phyloP scores from a whole-genome alignment of 2,113 vertebrate genomes.

The Python bivittatus region DNA sequence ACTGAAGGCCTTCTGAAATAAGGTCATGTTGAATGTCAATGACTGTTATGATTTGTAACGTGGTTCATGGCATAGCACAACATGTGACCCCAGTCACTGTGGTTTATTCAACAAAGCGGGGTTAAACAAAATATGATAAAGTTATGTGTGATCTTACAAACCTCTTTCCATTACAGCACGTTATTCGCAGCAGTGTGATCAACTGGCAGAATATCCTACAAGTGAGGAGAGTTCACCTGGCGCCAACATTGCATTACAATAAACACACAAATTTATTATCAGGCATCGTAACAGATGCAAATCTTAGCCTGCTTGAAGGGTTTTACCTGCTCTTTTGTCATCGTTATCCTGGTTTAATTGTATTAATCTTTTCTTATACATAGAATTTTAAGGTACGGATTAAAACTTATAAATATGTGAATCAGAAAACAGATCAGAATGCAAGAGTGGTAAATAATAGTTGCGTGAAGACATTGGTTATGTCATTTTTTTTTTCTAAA shows the following conservation, averaged over 20 bases:
- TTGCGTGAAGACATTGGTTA: neutral
- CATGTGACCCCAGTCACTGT: neutral
- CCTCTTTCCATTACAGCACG: neutral
- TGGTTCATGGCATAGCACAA: neutral
- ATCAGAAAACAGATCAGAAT: neutral
- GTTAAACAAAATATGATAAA: neutral
- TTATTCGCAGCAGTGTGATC: neutral
- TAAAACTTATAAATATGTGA: neutral
- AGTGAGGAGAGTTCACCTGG: neutral
- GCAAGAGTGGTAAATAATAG: neutral
- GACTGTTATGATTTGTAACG: neutral
- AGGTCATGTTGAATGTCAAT: neutral
- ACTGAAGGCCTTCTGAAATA: neutral
- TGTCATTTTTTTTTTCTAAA: neutral
- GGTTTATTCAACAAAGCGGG: neutral
- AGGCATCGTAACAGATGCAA: neutral
- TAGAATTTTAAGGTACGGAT: neutral
- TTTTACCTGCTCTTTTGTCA: neutral
- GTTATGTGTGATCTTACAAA: neutral
- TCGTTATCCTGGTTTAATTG: neutral
- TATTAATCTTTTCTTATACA: neutral
- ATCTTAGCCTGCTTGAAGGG: neutral
- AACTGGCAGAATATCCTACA: neutral
- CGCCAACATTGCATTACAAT: neutral
- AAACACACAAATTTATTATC: neutral